phyloP scores from a whole-genome alignment of 37 sponge, comb jelly and placozoan species.

The Sycon ciliatum region DNA sequence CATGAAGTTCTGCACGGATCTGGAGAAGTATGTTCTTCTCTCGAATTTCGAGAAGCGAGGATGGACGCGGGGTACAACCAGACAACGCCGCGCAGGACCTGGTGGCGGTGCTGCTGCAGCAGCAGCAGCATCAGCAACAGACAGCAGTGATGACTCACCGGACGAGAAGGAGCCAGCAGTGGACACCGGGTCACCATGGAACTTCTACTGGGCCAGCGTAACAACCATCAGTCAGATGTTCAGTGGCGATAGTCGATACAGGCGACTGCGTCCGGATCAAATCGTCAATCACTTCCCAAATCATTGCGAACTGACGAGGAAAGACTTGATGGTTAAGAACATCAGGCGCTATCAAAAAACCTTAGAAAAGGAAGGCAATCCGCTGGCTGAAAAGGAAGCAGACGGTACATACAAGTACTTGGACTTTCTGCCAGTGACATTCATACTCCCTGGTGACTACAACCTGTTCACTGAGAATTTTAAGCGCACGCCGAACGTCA shows the following conservation, averaged over 20 bases:
- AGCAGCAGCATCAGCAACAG: no score
- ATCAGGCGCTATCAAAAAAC: slow-evolving; percentile 91
- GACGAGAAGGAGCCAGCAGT: no score
- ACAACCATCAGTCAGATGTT: slow-evolving; percentile 72
- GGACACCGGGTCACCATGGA: no score
- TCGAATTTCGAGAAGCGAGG: slow-evolving; percentile 88
- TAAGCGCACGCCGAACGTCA: slow-evolving; percentile 70
- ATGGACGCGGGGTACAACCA: slow-evolving; percentile 80
- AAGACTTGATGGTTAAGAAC: slow-evolving; percentile 91
- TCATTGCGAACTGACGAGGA: slow-evolving; percentile 90
- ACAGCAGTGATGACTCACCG: no score
- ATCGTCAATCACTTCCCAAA: slow-evolving; percentile 91
- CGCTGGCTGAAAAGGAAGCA: slow-evolving; percentile 81
- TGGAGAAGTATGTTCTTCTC: slow-evolving; percentile 75
- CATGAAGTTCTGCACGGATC: slow-evolving; percentile 80
- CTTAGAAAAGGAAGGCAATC: slow-evolving; percentile 83
- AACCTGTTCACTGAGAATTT: slow-evolving; percentile 97
- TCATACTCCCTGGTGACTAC: slow-evolving; percentile 91
- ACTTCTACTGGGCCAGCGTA: slow-evolving; percentile 92
- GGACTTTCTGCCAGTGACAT: slow-evolving; percentile 92
- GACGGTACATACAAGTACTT: slow-evolving; percentile 63
- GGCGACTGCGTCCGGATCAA: slow-evolving; percentile 30
- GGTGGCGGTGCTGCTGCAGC: no score
- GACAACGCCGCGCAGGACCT: no score
- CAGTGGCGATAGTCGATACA: slow-evolving; percentile 72